phyloP scores from a whole-genome alignment of 1,140 invertebrate species.

The Polyergus mexicanus region DNA sequence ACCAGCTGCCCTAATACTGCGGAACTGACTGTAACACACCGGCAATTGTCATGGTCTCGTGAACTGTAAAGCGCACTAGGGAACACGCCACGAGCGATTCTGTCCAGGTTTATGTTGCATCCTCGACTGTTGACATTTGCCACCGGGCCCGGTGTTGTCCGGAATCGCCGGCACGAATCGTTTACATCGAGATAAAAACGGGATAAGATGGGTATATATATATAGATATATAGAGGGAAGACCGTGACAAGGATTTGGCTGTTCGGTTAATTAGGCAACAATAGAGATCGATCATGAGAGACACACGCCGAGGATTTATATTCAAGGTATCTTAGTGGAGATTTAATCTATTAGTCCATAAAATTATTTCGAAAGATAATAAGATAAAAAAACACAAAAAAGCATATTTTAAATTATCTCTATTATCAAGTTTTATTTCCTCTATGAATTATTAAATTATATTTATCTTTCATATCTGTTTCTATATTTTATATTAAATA shows the following conservation, averaged over 20 bases:
- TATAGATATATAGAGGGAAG: background rate
- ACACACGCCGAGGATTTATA: background rate
- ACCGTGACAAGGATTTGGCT: slow-evolving; percentile 42
- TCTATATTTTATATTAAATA: background rate
- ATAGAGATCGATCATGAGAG: slow-evolving; percentile 3
- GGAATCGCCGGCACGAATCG: slow-evolving; percentile 53
- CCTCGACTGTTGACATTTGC: slow-evolving; percentile 57
- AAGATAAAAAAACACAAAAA: background rate
- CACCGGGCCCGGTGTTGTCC: slow-evolving; percentile 47
- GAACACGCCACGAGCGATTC: slow-evolving; percentile 52
- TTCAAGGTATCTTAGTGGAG: background rate
- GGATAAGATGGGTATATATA: slow-evolving; percentile 46
- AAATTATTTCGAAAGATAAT: background rate
- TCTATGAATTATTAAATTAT: background rate
- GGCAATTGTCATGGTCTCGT: slow-evolving; percentile 66
- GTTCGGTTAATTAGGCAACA: slow-evolving; percentile 50
- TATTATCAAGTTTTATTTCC: background rate
- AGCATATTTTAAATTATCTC: background rate
- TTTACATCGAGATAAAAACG: slow-evolving; percentile 48
- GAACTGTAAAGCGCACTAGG: slow-evolving; percentile 63
- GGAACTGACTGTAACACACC: slow-evolving; percentile 56
- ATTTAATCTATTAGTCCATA: background rate
- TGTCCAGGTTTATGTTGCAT: slow-evolving; percentile 55
- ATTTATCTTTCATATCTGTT: background rate
- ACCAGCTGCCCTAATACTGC: slow-evolving; percentile 67